phyloP scores from a whole-genome alignment of 2,797 vertebrate genomes.

The Myotis findleyi region DNA sequence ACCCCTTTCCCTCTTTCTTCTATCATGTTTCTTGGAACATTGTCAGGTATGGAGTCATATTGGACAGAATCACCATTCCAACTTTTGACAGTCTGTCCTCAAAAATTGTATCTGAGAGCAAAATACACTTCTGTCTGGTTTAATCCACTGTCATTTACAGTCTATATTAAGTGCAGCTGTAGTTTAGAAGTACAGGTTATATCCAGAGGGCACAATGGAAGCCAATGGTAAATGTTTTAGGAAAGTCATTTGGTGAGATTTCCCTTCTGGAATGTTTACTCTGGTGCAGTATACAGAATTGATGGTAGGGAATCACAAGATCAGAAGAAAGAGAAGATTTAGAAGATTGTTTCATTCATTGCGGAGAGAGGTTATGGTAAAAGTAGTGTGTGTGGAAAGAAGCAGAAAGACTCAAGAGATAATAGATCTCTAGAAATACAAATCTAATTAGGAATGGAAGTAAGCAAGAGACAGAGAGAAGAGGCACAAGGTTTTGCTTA shows the following conservation, averaged over 20 bases:
- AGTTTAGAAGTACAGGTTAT: not conserved
- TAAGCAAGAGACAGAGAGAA: not conserved
- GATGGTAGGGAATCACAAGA: not conserved
- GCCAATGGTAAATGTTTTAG: not conserved
- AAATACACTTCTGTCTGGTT: not conserved
- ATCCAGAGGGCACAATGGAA: not conserved
- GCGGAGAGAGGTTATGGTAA: not conserved
- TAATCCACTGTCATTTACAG: not conserved
- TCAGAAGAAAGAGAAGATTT: not conserved
- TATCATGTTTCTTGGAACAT: not conserved
- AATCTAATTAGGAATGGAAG: not conserved
- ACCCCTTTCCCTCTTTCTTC: not conserved
- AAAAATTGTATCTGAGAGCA: not conserved
- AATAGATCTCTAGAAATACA: slow-evolving; percentile 27
- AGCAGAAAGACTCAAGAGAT: not conserved
- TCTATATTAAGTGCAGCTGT: not conserved
- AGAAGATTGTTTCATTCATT: not conserved
- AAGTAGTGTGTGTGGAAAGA: not conserved
- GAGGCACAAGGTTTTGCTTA: not conserved
- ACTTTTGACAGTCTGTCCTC: not conserved
- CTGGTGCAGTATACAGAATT: not conserved
- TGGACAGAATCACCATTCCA: not conserved
- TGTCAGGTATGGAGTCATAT: not conserved
- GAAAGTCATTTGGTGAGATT: not conserved
- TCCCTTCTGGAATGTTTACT: not conserved